A percentile compares a stretch with the other conserved stretches of the same genome.
These are phyloP conservation scores for Crambe crambe DNA, from an alignment of 37 sponge, comb jelly and placozoan species.

Conservation along the genomic window DNA sequence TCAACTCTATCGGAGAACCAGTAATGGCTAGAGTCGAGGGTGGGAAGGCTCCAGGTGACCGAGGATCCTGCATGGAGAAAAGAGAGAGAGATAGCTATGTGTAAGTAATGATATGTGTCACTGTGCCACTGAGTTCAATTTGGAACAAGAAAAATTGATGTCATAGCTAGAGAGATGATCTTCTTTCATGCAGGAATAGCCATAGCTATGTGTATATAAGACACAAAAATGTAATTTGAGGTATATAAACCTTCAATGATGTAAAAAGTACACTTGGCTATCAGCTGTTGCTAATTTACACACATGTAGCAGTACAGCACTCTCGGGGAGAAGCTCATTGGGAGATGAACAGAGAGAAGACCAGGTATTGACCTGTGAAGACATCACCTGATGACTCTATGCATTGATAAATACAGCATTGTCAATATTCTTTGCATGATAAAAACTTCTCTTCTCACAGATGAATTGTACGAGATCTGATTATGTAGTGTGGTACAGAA, in stretches of 20 bases:
- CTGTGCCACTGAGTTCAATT: too few relatives aligned
- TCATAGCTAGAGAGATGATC: too few relatives aligned
- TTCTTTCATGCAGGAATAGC: too few relatives aligned
- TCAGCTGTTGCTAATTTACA: not conserved
- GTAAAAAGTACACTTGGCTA: too few relatives aligned
- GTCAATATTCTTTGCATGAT: too few relatives aligned
- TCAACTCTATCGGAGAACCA: too few relatives aligned
- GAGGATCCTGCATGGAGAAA: slow-evolving; percentile 50
- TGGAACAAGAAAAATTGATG: too few relatives aligned
- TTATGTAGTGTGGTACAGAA: slow-evolving; percentile 38
- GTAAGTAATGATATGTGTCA: too few relatives aligned
- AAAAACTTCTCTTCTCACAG: slow-evolving; percentile 28
- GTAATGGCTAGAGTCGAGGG: not conserved
- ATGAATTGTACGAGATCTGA: slow-evolving; percentile 55
- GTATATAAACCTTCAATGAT: too few relatives aligned
- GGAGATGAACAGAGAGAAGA: slow-evolving; percentile 25
- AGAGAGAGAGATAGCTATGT: too few relatives aligned
- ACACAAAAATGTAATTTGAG: too few relatives aligned
- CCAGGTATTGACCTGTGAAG: slow-evolving; percentile 49
- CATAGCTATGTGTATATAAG: too few relatives aligned
- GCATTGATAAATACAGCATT: not conserved
- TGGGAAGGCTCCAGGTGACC: slow-evolving; percentile 51
- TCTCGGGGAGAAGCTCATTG: slow-evolving; percentile 55
- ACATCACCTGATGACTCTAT: slow-evolving; percentile 57
- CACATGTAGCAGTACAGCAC: slow-evolving; percentile 53